Conservation (phyloP, 2,888 invertebrate genomes). For the Apeira syringaria region DNA sequence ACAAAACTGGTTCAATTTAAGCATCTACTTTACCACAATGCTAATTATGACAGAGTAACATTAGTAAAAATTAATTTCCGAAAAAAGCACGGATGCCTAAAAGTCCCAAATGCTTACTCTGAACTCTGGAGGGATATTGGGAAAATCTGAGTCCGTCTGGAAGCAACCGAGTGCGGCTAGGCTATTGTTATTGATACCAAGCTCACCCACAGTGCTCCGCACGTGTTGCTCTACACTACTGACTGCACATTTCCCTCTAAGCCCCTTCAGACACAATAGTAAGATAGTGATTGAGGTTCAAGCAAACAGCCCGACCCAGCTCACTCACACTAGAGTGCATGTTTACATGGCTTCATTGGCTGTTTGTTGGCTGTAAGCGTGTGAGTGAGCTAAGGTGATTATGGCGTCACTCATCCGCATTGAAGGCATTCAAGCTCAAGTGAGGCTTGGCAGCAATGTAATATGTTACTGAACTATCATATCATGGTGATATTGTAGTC, state of each 20-base stretch:
- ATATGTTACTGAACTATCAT: background rate
- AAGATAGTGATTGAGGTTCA: constrained; percentile 2
- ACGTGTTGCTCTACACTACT: constrained; percentile 25
- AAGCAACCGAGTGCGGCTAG: too few relatives aligned
- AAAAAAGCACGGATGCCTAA: too few relatives aligned
- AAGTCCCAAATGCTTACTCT: too few relatives aligned
- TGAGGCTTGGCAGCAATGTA: background rate
- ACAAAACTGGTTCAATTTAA: too few relatives aligned
- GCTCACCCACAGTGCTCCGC: background rate
- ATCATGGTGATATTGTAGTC: too few relatives aligned
- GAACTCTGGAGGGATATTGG: too few relatives aligned
- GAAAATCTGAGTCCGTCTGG: too few relatives aligned
- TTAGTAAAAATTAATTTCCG: too few relatives aligned
- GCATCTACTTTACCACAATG: too few relatives aligned
- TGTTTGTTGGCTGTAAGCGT: background rate
- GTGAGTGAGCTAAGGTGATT: background rate
- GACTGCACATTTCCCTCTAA: constrained; percentile 19
- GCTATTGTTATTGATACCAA: constrained; percentile 5
- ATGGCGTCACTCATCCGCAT: background rate
- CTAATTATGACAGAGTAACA: too few relatives aligned
- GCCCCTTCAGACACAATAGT: constrained; percentile 1
- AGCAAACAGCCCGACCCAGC: background rate
- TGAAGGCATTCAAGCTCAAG: background rate
- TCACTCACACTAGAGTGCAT: background rate
- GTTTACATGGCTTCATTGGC: background rate